Evolutionary conservation across 2,113 vertebrate genomes (phyloP), one percentile per base, ranked within the genome.

Genomic region (Tyto alba): DNA sequence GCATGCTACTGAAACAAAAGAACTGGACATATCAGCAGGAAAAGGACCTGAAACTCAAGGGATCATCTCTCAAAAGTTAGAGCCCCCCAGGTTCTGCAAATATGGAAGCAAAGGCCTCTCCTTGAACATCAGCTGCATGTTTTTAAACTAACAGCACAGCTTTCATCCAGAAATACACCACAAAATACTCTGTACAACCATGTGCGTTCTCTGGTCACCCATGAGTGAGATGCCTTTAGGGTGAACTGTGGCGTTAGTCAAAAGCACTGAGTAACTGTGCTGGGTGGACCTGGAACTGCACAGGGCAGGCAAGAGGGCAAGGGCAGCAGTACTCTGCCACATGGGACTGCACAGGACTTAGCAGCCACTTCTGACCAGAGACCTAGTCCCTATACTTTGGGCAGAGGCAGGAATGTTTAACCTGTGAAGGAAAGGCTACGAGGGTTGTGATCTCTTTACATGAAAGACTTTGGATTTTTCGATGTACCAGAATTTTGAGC

Each of bases 221-320:
- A 1, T 22, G 50, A 52, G 59, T 1, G 41, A 66, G 36, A 48
- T 18, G 53, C 21, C 79, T 64, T 22, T 1, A 27, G 69, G 45
- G 52, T 48, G 71, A 79, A 22, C 6, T 3, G 34, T 2, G 3
- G 40, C 40, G 4, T 23, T 16, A 27, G 26, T 43, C 19, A 66
- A 23, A 32, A 60, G 71, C 41, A 21, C 0, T 3, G 40, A 52
- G n/a, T 18, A 38, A 34, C 57, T 13, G 1, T 0, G 0, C 62
- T 21, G 48, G 21, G 52, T 9, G 52, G 15, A 5, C 7, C 2
- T 2, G 72, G 62, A 40, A 22, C 22, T 11, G 47, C 47, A 8
- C 10, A 17, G n/a, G 23, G 32, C 40, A 53, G 63, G 40, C 25
- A 7, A 7, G 32, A 47, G 57, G 52, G 29, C 60, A 50, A 7